These are phyloP conservation scores for Atta cephalotes DNA, from an alignment of 1,140 invertebrate species.

Conservation along the genomic window DNA sequence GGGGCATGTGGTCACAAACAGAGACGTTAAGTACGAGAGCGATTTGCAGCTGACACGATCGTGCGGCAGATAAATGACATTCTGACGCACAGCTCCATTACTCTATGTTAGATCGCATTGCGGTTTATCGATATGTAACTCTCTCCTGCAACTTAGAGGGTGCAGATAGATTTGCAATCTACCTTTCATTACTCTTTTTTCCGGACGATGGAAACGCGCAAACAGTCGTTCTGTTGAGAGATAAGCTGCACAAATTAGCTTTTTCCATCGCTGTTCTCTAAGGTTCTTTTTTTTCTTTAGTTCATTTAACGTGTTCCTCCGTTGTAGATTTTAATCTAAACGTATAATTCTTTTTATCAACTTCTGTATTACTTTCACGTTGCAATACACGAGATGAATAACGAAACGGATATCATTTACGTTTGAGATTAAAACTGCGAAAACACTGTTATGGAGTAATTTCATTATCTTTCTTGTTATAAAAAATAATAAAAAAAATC, in stretches of 20 bases:
- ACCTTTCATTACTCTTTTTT: conserved; percentile 22
- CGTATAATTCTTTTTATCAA: conserved; percentile 31
- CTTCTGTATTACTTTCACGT: conserved; percentile 20
- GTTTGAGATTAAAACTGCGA: conserved; percentile 43
- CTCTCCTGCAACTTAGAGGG: not conserved
- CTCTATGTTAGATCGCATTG: not conserved
- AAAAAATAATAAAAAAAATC: not conserved
- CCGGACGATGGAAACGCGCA: conserved; percentile 14
- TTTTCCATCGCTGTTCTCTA: conserved; percentile 5
- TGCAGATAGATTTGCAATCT: conserved; percentile 9
- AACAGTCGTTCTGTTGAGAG: conserved; percentile 1
- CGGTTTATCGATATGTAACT: conserved; percentile 15
- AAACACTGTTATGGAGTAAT: not conserved
- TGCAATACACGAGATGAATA: conserved; percentile 3
- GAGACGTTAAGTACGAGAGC: conserved; percentile 19
- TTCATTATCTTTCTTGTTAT: not conserved
- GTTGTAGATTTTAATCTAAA: conserved; percentile 43
- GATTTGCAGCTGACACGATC: conserved; percentile 37
- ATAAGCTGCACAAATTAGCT: conserved; percentile 27
- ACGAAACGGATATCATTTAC: conserved; percentile 19
- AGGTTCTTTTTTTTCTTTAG: conserved; percentile 18
- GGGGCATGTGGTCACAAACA: not conserved
- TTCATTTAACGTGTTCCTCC: conserved; percentile 26
- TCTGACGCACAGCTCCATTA: not conserved
- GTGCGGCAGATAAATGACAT: conserved; percentile 16